phyloP scores from a whole-genome alignment of 2,888 invertebrate genomes.

The Nymphalis polychloros region DNA sequence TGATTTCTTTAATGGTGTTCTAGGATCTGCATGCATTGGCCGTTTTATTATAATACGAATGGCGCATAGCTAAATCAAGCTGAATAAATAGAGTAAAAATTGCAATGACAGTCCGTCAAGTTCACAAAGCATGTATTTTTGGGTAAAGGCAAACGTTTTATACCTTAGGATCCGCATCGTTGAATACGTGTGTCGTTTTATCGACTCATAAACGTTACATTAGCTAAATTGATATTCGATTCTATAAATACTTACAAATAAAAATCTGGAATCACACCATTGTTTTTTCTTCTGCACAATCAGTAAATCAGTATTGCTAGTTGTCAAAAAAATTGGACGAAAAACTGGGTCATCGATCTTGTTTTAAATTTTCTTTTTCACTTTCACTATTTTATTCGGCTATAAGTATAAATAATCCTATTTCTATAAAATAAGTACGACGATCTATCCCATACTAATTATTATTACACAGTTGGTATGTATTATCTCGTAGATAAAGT shows the following conservation, averaged over 20 bases:
- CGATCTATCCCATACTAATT: neutral
- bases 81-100: constrained; percentile 78
- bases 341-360: constrained; percentile 65
- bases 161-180: constrained; percentile 63
- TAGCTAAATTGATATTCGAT: constrained; percentile 70
- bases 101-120: constrained; percentile 76
- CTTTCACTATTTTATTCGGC: constrained; percentile 43
- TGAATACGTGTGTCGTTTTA: constrained; percentile 54
- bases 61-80: constrained; percentile 78
- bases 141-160: constrained; percentile 48
- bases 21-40: constrained; percentile 64
- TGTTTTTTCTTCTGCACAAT: constrained; percentile 81
- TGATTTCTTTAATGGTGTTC: constrained; percentile 63
- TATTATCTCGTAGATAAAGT: neutral
- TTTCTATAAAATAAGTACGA: neutral
- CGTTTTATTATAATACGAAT: constrained; percentile 74
- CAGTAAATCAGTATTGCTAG: constrained; percentile 72
- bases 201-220: constrained; percentile 62
- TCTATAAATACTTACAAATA: constrained; percentile 83
- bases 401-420: neutral
- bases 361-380: constrained; percentile 47
- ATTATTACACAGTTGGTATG: neutral
- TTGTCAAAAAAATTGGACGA: constrained; percentile 50
- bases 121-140: constrained; percentile 52
- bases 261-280: constrained; percentile 83